Base-by-base conservation (phyloP, 2,113 vertebrate species). In the Pseudopipra pipra region DNA sequence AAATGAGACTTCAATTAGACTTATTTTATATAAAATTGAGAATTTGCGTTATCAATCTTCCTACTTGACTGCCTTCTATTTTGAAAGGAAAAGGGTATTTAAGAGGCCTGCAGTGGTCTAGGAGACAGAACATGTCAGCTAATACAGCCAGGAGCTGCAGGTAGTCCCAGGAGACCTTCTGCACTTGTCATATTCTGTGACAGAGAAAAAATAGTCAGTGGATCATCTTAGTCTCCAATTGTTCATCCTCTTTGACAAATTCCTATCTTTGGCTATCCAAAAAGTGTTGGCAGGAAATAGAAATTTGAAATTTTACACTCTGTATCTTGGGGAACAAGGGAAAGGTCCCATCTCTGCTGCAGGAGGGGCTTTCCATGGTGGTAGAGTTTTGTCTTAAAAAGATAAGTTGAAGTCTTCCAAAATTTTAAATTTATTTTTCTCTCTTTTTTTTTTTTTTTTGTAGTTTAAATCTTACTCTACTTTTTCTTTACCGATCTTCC, bases 311-410 rank as follows among this genome's bases (percentile, higher is more conserved):
- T 23, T 43, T 31, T n/a, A 13, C 16, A 24, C 31, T 16, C 31
- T 35, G 5, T 21, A 3, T 15, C 8, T 2, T 11, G 23, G 8
- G 23, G 8, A 52, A 2, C 4, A 18, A 27, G 27, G 24, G 9
- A 52, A 28, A 4, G 43, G 22, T 39, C 12, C 11, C 35, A 78
- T 24, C 14, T 82, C n/a, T 66, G 43, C 52, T 62, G 31, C 12
- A 35, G 30, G 14, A 72, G 14, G 28, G 14, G 73, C 7, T 8
- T 35, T 19, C 18, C 39, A 25, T 6, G 14, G 8, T n/a, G 9
- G 5, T 68, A 89, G 80, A 3, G 5, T 46, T 66, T 51, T 33
- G 12, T 27, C 12, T 37, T 14, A 28, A 43, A 39, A 70, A 74
- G 15, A 25, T 4, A 37, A 41, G 17, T 55, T 22, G 3, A 7